Conservation (phyloP, 1,140 invertebrate genomes). For the Heliconius nattereri region DNA sequence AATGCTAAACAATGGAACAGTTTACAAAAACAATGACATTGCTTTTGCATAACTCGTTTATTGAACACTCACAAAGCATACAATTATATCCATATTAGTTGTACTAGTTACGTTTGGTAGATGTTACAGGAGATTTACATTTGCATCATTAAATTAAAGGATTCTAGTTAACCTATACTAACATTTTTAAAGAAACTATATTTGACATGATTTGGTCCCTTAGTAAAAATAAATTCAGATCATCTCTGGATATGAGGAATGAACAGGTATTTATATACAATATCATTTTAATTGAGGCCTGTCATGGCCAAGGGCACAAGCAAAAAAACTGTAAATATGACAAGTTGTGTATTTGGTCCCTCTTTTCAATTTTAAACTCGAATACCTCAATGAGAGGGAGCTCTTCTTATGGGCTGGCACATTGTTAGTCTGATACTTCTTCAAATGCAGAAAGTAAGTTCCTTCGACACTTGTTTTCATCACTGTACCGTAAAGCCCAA, state of each 20-base stretch:
- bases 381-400: too few relatives aligned
- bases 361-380: not conserved
- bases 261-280: too few relatives aligned
- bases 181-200: not conserved
- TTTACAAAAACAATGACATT: not conserved
- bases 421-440: constrained; percentile 57
- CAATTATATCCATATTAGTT: not conserved
- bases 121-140: not conserved
- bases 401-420: not conserved
- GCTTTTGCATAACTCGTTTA: not conserved
- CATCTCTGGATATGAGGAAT: not conserved
- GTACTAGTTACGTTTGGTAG: not conserved
- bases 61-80: not conserved
- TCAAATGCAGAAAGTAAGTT: constrained; percentile 81
- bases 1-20: not conserved
- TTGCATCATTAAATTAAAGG: not conserved
- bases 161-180: not conserved
- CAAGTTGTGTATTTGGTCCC: not conserved
- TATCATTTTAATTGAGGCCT: too few relatives aligned
- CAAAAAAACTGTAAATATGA: too few relatives aligned
- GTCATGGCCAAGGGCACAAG: too few relatives aligned
- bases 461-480: constrained; percentile 81
- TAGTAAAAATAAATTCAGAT: not conserved
- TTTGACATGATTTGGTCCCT: not conserved
- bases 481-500: constrained; percentile 81